Percentiles rank a stretch among this genome's conserved stretches.
These are phyloP conservation scores for Hemicordylus capensis DNA, from an alignment of 2,113 vertebrate species.

Conservation along the genomic window DNA sequence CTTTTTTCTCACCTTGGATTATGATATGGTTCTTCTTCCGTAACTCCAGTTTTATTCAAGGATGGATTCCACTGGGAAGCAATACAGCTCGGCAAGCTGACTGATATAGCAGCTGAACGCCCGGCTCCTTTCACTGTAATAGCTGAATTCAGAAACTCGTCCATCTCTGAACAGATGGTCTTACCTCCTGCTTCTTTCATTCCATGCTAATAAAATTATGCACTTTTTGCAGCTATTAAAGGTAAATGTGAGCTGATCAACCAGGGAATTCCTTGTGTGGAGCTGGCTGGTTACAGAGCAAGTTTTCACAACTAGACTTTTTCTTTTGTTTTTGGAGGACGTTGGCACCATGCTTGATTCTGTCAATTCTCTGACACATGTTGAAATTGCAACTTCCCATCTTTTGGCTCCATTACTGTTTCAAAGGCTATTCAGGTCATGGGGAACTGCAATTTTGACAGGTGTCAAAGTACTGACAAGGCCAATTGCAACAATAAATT, in stretches of 20 bases:
- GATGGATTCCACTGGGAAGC: neutral
- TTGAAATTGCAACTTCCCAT: neutral
- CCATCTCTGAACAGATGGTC: constrained; percentile 16
- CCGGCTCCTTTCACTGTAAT: neutral
- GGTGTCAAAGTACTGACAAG: neutral
- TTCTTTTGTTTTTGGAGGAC: too few relatives aligned
- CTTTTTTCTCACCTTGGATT: neutral
- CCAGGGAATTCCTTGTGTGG: neutral
- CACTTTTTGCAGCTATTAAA: neutral
- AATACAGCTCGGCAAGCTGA: neutral
- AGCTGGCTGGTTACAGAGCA: neutral
- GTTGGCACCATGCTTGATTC: neutral
- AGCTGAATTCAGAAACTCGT: neutral
- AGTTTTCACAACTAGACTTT: neutral
- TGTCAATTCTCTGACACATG: neutral
- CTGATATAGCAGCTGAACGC: neutral
- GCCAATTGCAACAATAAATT: neutral
- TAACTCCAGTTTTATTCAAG: neutral
- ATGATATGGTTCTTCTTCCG: neutral
- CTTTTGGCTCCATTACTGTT: neutral
- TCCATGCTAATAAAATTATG: neutral
- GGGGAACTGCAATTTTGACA: neutral
- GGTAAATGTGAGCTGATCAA: neutral
- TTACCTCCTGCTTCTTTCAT: neutral
- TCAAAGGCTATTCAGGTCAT: neutral